A percentile compares a stretch with the other conserved stretches of the same genome.
Evolutionary conservation across 2,113 vertebrate genomes (phyloP).

Genomic region (Stigmatopora nigra): DNA sequence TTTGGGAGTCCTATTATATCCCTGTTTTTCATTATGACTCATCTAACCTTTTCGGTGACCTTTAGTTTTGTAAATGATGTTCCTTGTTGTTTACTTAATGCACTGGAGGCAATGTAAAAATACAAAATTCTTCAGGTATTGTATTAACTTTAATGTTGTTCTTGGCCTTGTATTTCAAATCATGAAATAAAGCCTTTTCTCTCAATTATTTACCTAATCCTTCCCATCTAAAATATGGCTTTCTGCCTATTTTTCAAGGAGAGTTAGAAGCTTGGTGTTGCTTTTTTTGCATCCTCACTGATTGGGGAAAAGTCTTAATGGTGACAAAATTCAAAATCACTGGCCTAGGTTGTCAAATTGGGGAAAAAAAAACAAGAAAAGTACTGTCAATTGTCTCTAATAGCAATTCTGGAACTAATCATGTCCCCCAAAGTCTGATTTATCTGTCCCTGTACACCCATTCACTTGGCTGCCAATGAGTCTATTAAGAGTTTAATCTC

Average conservation of each 20-base stretch:
- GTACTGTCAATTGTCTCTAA: not conserved
- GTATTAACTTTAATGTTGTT: not conserved
- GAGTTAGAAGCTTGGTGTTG: not conserved
- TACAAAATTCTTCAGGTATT: not conserved
- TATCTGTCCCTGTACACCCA: not conserved
- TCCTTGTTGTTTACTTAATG: not conserved
- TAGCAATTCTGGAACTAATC: not conserved
- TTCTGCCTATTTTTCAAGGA: not conserved
- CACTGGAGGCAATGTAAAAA: not conserved
- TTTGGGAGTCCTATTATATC: not conserved
- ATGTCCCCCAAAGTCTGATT: not conserved
- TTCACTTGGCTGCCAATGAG: conserved; percentile 1
- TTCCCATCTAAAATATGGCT: not conserved
- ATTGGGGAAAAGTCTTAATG: not conserved
- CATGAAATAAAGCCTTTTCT: too few species aligned
- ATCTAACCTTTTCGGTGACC: conserved; percentile 2
- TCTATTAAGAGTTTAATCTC: conserved; percentile 10
- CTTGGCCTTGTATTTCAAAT: not conserved
- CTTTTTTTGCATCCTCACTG: not conserved
- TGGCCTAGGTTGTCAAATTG: not conserved
- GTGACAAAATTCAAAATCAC: not conserved
- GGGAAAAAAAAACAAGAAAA: not conserved
- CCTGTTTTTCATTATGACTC: not conserved
- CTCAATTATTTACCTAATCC: not conserved
- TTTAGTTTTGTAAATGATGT: not conserved